Evolutionary conservation across 1,140 invertebrate species (phyloP), one percentile per base, ranked within the genome.

Genomic region (Grapholita molesta): DNA sequence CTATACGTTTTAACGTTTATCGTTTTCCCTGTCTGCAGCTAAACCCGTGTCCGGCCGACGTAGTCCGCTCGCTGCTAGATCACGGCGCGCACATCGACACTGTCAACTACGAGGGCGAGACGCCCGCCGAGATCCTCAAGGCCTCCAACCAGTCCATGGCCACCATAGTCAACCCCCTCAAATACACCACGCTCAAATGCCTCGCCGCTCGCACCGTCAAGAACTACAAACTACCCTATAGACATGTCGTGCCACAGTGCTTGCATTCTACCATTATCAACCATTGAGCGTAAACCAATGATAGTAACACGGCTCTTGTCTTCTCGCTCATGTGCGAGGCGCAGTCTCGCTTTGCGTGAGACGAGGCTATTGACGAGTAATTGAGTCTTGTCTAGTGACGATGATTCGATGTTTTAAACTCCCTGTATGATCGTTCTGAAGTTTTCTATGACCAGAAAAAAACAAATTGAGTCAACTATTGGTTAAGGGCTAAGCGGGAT

Each of bases 81-180:
- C 92, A 94, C 75, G 97, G 97, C 25, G 96, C 96, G 8, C 98
- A 99, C 90, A 92, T 98, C 64, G 98, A 99, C 91, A 93, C 94
- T n/a, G 95, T 96, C 48, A 98, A 99, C 88, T 93, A 94, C 72
- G 92, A 95, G 35, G 95, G 95, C 18, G 94, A 96, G 73, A 97
- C 96, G 0, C 97, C 97, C 72, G 94, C 95, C 65, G 93, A 94
- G 69, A 84, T 97, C 61, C 84, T 97, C 33, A 92, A 93, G 48
- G 79, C 92, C 9, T 77, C 76, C 33, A 91, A 90, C 67, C 95
- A 95, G 78, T 88, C 87, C 64, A 88, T 95, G 30, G 93, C 94
- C 71, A 90, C 95, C 71, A 92, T 96, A 53, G 93, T 97, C n/a
- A 95, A 96, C 86, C 96, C 95, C 3, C 87, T 97, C n/a, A 94